phyloP scores from a whole-genome alignment of 2,888 invertebrate genomes.

The Arctia plantaginis region DNA sequence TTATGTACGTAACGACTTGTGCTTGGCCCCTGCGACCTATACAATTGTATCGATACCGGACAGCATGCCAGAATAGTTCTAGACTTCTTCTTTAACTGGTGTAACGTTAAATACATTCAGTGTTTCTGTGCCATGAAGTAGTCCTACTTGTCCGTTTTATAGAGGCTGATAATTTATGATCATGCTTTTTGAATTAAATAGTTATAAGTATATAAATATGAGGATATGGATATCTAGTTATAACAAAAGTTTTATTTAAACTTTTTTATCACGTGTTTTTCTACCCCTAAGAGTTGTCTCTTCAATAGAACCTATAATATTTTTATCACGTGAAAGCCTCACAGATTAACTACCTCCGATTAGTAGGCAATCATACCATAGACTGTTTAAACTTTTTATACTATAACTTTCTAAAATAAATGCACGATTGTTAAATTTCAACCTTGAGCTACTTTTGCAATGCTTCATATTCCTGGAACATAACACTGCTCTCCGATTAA shows the following conservation, averaged over 20 bases:
- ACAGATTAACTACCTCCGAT: no score
- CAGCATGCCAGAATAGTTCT: conserved; percentile 6
- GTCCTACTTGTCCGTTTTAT: no score
- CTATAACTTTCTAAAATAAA: background rate
- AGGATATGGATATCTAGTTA: no score
- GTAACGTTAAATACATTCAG: background rate
- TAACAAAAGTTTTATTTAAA: no score
- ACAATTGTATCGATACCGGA: conserved; percentile 9
- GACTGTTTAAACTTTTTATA: background rate
- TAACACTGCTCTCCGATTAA: conserved; percentile 10
- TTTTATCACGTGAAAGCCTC: no score
- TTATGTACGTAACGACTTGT: conserved; percentile 6
- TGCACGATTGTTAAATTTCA: background rate
- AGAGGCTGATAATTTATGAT: no score
- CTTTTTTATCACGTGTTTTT: no score
- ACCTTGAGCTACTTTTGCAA: conserved; percentile 7
- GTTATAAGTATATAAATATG: no score
- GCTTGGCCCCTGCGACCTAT: conserved; percentile 7
- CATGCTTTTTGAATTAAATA: no score
- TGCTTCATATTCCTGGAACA: conserved; percentile 39
- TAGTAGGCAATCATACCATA: background rate
- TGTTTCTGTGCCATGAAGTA: background rate
- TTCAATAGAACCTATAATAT: no score
- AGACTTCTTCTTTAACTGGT: background rate
- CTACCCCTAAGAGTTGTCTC: no score